A percentile compares a stretch with the other conserved stretches of the same genome.
Conservation (phyloP, 1,140 invertebrate genomes). For the Phortica variegata region DNA sequence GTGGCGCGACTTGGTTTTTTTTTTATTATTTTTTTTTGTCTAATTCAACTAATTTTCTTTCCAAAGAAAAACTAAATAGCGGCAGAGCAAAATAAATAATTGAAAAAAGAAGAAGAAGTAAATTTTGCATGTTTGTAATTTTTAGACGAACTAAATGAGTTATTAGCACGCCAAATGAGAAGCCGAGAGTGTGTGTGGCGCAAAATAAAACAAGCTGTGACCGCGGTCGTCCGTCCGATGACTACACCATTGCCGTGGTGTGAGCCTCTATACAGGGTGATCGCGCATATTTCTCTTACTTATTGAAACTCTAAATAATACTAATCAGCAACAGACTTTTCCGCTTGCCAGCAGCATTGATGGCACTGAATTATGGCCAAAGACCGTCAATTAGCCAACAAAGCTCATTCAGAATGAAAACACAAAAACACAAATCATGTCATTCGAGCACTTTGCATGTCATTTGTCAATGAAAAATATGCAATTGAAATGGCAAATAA, state of each 20-base stretch:
- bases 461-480: constrained; percentile 22
- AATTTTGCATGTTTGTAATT: constrained; percentile 37
- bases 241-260: no score
- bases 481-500: background rate
- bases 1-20: no score
- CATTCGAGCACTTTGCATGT: constrained; percentile 16
- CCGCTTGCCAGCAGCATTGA: constrained; percentile 8
- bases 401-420: constrained; percentile 5
- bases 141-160: constrained; percentile 52
- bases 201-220: no score
- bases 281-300: no score
- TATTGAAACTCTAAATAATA: no score
- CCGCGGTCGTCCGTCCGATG: no score
- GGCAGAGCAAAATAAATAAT: constrained; percentile 9
- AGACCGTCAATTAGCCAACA: constrained; percentile 29
- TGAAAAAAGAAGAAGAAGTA: background rate
- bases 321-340: background rate
- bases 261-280: no score
- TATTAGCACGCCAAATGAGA: constrained; percentile 53
- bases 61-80: constrained; percentile 3
- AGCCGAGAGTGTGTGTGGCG: constrained; percentile 26
- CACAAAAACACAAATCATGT: constrained; percentile 12
- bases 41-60: no score
- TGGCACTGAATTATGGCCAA: constrained; percentile 7
- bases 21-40: no score